Conservation (phyloP, 2,113 vertebrate species). For the Garra rufa region DNA sequence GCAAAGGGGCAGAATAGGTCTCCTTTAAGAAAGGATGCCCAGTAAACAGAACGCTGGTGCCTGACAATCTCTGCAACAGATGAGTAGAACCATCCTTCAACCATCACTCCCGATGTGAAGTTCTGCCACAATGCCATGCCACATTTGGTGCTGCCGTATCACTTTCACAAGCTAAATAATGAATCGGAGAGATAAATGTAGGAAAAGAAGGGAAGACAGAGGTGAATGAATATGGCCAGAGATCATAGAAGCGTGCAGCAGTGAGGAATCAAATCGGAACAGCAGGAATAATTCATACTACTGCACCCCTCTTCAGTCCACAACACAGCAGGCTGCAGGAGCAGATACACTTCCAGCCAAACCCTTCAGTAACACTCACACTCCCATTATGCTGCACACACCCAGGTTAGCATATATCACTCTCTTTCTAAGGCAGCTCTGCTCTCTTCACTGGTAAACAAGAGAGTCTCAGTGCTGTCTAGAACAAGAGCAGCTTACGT, state of each 20-base stretch:
- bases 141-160: neutral
- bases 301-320: neutral
- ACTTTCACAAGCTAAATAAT: constrained; percentile 56
- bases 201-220: constrained; percentile 34
- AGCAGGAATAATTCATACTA: constrained; percentile 49
- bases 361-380: neutral
- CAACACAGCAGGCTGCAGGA: neutral
- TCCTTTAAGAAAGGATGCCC: too few relatives aligned
- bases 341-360: neutral
- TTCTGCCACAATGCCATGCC: neutral
- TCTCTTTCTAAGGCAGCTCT: neutral
- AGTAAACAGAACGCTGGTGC: constrained; percentile 37
- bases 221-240: constrained; percentile 52
- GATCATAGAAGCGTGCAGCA: constrained; percentile 29
- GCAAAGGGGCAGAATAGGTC: too few relatives aligned
- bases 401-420: constrained; percentile 2
- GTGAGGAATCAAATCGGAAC: constrained; percentile 36
- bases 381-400: neutral
- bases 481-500: neutral
- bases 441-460: neutral
- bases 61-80: constrained; percentile 19
- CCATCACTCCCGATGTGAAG: constrained; percentile 38
- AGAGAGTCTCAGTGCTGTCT: constrained; percentile 18
- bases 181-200: constrained; percentile 48
- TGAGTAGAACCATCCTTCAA: constrained; percentile 51